Base-by-base conservation (phyloP, 2,113 vertebrate species). In the Verasper variegatus region DNA sequence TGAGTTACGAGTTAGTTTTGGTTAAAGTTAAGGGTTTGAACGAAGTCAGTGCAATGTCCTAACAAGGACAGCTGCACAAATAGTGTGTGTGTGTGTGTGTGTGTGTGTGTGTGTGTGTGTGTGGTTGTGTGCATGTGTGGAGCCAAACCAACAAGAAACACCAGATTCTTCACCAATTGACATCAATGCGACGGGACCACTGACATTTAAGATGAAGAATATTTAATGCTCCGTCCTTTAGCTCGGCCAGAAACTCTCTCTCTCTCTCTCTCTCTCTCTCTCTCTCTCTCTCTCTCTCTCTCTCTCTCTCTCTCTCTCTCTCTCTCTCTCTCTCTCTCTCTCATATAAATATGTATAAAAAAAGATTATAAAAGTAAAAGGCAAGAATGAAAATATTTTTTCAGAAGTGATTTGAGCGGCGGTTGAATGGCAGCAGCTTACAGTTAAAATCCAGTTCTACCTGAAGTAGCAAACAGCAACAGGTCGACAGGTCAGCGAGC, bases 91-190 rank as follows among this genome's bases (percentile, higher is more conserved):
- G 10, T 55, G 57, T 69, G 37, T 40, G 37, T 40, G 37, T 40
- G 37, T 40, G 37, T 40, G 37, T 40, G 65, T 77, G 45, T 64
- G 27, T 37, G 24, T 66, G 70, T 73, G 74, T 58, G 74, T 68
- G 62, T 40, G 59, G 61, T 54, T 52, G 23, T 37, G 74, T 69
- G 26, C 58, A 51, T 52, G 23, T 8, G 52, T 35, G 24, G 31
- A 73, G 67, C 68, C 45, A 45, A 74, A 52, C 82, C 83, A 91
- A 86, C 83, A 86, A 70, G 85, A 90, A 89, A 86, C 85, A 87
- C 81, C 58, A 79, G 84, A 88, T 84, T 91, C 85, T 80, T 80
- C 62, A 79, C 49, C 76, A 89, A 79, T 88, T 88, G 86, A 62
- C 71, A 84, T 90, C 87, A 88, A 81, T 54, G 64, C 70, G 35